These are phyloP conservation scores for Urocyon cinereoargenteus DNA, from an alignment of 2,797 vertebrate genomes.

Conservation along the genomic window DNA sequence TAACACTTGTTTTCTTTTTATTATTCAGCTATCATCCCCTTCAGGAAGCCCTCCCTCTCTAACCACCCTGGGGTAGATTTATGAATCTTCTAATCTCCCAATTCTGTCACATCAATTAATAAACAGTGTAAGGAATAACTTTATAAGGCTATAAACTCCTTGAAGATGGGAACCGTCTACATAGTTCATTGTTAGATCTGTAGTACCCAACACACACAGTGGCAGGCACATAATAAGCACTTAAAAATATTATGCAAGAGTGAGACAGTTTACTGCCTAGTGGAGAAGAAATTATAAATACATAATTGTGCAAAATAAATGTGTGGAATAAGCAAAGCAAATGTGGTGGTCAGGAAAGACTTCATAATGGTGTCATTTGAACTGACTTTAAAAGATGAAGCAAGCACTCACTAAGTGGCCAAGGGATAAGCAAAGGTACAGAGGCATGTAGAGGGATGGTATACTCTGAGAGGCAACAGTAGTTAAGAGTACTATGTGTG, in stretches of 20 bases:
- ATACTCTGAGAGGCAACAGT: neutral
- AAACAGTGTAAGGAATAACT: constrained; percentile 30
- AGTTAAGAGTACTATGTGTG: neutral
- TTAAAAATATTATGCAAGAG: constrained; percentile 44
- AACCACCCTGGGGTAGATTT: neutral
- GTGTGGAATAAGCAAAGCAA: constrained; percentile 49
- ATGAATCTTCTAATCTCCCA: neutral
- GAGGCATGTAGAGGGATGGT: neutral
- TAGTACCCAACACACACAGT: neutral
- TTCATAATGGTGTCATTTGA: constrained; percentile 35
- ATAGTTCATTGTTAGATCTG: neutral
- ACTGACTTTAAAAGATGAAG: constrained; percentile 8
- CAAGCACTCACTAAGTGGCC: neutral
- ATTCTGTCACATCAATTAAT: constrained; percentile 41
- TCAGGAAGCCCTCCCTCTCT: neutral
- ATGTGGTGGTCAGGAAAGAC: neutral
- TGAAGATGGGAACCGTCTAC: neutral
- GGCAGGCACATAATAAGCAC: neutral
- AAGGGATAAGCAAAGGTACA: neutral
- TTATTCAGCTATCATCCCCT: constrained; percentile 1
- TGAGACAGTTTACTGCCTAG: constrained; percentile 41
- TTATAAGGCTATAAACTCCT: constrained; percentile 42
- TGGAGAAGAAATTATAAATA: constrained; percentile 49
- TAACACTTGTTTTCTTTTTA: constrained; percentile 50
- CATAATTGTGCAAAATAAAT: constrained; percentile 54